Conservation (phyloP, 2,113 vertebrate genomes). For the Fulica atra region DNA sequence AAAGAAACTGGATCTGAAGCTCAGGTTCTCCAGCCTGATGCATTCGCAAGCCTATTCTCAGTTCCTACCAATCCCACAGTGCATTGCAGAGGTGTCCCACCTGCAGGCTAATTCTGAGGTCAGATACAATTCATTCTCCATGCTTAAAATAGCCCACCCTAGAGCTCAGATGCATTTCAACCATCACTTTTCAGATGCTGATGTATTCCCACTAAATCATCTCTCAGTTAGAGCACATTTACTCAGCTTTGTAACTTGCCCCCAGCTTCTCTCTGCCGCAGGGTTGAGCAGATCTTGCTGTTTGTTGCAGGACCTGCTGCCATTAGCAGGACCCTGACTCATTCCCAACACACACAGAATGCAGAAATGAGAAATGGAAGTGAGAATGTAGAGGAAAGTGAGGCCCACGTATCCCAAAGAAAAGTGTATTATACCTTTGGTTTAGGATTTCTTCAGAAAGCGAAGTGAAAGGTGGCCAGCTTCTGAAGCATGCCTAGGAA, state of each 20-base stretch:
- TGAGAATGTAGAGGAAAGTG: neutral
- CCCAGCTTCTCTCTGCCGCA: neutral
- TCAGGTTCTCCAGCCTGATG: neutral
- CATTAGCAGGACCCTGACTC: neutral
- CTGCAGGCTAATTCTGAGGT: neutral
- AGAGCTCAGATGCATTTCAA: neutral
- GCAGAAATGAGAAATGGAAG: neutral
- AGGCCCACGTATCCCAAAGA: neutral
- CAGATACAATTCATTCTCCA: neutral
- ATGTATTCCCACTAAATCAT: neutral
- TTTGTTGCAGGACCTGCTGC: neutral
- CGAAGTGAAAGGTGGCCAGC: neutral
- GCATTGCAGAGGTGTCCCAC: neutral
- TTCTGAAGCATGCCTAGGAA: neutral
- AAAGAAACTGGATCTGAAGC: neutral
- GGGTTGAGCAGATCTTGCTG: neutral
- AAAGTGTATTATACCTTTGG: neutral
- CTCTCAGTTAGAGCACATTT: neutral
- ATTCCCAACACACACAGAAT: neutral
- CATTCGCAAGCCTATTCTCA: neutral
- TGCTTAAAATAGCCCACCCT: conserved; percentile 17
- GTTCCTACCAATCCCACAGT: neutral
- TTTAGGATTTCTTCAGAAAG: neutral
- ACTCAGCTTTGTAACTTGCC: neutral
- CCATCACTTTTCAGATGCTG: neutral